Percentiles rank a stretch among this genome's conserved stretches.
These are phyloP conservation scores for Drosophila testacea DNA, from an alignment of 2,888 invertebrate species.

Conservation along the genomic window DNA sequence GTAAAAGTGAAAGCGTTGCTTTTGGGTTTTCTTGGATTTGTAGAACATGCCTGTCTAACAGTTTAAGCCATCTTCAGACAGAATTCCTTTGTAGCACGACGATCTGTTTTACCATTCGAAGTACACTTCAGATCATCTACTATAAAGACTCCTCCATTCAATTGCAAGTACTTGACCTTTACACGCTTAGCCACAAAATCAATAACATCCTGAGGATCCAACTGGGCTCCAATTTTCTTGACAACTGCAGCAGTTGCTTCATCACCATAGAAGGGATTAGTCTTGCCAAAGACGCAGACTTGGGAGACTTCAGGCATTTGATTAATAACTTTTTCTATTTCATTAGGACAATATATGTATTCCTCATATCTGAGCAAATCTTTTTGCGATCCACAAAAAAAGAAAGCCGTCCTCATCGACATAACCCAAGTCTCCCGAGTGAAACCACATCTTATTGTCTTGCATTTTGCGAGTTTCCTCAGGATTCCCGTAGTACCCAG, in stretches of 20 bases:
- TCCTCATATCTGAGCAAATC: slow-evolving; percentile 71
- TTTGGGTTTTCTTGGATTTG: no score
- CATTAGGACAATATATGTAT: slow-evolving; percentile 69
- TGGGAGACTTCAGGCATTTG: slow-evolving; percentile 65
- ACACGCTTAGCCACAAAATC: slow-evolving; percentile 39
- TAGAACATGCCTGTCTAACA: no score
- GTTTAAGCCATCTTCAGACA: slow-evolving; percentile 10
- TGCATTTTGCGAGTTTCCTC: slow-evolving; percentile 58
- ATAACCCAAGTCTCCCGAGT: slow-evolving; percentile 79
- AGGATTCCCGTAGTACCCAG: slow-evolving; percentile 73
- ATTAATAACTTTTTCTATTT: slow-evolving; percentile 69
- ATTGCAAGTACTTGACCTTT: slow-evolving; percentile 55
- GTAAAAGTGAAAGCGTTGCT: no score
- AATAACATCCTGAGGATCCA: slow-evolving; percentile 62
- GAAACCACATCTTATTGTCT: slow-evolving; percentile 75
- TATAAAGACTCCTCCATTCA: slow-evolving; percentile 58
- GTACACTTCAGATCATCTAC: slow-evolving; percentile 1
- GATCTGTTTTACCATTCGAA: not conserved
- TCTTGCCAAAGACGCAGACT: slow-evolving; percentile 69
- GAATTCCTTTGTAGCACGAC: not conserved
- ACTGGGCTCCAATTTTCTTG: slow-evolving; percentile 35
- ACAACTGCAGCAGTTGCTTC: slow-evolving; percentile 74
- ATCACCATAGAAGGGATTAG: slow-evolving; percentile 63
- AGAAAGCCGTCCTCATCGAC: slow-evolving; percentile 77
- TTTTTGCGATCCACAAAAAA: slow-evolving; percentile 70